Evolutionary conservation across 2,888 invertebrate species (phyloP).

Genomic region (Mesorhabditis sp.): DNA sequence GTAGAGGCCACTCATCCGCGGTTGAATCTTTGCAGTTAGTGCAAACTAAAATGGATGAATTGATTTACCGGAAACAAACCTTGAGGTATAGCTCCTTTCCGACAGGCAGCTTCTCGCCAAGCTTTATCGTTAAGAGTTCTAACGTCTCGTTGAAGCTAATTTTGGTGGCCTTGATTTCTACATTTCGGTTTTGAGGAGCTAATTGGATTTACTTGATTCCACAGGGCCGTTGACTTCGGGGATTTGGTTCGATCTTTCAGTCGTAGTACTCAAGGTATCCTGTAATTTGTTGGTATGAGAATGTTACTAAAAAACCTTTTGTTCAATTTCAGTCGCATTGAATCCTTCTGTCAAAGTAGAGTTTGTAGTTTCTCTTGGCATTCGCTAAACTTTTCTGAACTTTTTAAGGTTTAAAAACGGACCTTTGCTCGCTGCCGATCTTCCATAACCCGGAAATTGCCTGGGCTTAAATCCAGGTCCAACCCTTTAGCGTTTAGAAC

Average conservation of each 20-base stretch:
- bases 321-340: background rate
- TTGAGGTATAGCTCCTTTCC: background rate
- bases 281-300: background rate
- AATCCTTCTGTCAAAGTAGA: background rate
- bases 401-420: too few species aligned
- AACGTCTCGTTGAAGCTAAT: slow-evolving; percentile 1
- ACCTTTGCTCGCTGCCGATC: background rate
- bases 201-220: background rate
- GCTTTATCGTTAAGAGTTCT: background rate
- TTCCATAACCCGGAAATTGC: background rate
- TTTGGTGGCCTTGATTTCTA: background rate
- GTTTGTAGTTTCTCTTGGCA: background rate
- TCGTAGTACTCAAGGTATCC: background rate
- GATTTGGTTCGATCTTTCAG: background rate
- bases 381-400: background rate
- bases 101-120: background rate
- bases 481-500: background rate
- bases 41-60: background rate
- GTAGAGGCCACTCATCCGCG: background rate
- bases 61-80: background rate
- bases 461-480: slow-evolving; percentile 2
- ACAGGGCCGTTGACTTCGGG: background rate
- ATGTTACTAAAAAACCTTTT: background rate
- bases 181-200: background rate
- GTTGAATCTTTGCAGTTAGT: background rate